Conservation (phyloP, 2,797 vertebrate species). For the Parotocinclus haroldoi region DNA sequence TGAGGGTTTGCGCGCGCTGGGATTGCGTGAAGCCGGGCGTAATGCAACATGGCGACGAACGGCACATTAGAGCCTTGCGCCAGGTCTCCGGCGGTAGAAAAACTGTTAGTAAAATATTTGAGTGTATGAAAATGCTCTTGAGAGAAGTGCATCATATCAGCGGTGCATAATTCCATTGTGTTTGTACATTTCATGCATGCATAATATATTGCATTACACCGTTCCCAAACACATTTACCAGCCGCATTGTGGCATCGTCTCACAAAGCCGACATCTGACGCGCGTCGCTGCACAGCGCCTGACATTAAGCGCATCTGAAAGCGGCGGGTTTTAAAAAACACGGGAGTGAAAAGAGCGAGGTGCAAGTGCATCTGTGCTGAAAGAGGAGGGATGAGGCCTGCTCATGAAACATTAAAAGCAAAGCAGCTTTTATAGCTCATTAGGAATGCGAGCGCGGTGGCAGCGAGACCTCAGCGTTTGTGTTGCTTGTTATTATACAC, state of each 20-base stretch:
- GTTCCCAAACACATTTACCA: slow-evolving; percentile 53
- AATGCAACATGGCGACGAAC: slow-evolving; percentile 34
- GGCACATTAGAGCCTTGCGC: slow-evolving; percentile 55
- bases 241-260: slow-evolving; percentile 40
- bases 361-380: slow-evolving; percentile 9
- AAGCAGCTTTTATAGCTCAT: slow-evolving; percentile 38
- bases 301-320: slow-evolving; percentile 42
- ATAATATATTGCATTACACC: slow-evolving; percentile 61
- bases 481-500: slow-evolving; percentile 20
- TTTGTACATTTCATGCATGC: slow-evolving; percentile 66
- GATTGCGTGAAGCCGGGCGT: too few relatives aligned
- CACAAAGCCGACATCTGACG: slow-evolving; percentile 46
- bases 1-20: too few relatives aligned
- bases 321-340: background rate
- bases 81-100: slow-evolving; percentile 63
- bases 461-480: slow-evolving; percentile 14
- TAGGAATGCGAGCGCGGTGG: slow-evolving; percentile 20
- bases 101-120: slow-evolving; percentile 64
- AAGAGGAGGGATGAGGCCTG: slow-evolving; percentile 25
- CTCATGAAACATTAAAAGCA: slow-evolving; percentile 39
- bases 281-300: slow-evolving; percentile 35
- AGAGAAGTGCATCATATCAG: slow-evolving; percentile 63
- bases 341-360: slow-evolving; percentile 12
- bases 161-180: slow-evolving; percentile 64
- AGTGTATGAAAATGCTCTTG: slow-evolving; percentile 60